Percentiles rank a stretch among this genome's conserved stretches.
phyloP scores from a whole-genome alignment of 2,888 invertebrate species.

The Nesidiocoris tenuis region DNA sequence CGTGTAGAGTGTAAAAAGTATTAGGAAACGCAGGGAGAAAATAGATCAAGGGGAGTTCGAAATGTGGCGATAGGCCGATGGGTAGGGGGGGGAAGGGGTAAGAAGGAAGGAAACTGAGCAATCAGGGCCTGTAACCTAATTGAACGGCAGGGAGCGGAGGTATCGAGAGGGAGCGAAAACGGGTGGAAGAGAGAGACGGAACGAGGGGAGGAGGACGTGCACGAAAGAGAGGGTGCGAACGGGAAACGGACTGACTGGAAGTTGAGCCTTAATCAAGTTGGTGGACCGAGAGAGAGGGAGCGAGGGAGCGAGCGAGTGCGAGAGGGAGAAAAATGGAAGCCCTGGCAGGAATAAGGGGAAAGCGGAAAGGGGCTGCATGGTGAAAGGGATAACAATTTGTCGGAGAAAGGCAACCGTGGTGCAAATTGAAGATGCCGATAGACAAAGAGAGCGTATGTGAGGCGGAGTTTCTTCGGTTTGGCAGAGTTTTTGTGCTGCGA shows the following conservation, averaged over 20 bases:
- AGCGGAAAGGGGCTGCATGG: background rate
- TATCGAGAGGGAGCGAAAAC: conserved; percentile 30
- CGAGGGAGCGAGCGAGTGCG: background rate
- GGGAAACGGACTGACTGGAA: conserved; percentile 16
- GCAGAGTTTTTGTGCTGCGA: conserved; percentile 44
- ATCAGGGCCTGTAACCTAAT: conserved; percentile 44
- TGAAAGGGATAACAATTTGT: conserved; percentile 49
- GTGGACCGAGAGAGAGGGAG: conserved; percentile 20
- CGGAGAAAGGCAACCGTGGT: conserved; percentile 48
- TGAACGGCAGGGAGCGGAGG: no score
- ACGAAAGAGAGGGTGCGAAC: conserved; percentile 14
- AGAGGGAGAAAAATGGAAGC: conserved; percentile 7
- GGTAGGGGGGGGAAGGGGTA: conserved; percentile 6
- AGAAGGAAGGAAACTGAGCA: conserved; percentile 15
- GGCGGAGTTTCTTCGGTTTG: conserved; percentile 26
- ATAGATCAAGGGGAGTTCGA: background rate
- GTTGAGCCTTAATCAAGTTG: conserved; percentile 48
- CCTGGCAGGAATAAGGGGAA: no score
- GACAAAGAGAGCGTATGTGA: conserved; percentile 4
- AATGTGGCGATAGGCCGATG: conserved; percentile 2
- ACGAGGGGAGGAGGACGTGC: conserved; percentile 35
- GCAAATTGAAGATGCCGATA: conserved; percentile 10
- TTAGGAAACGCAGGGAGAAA: conserved; percentile 29
- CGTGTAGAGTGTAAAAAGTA: conserved; percentile 44
- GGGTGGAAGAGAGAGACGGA: conserved; percentile 34